Conservation (phyloP, 1,140 invertebrate genomes). For the Eriocheir sinensis region DNA sequence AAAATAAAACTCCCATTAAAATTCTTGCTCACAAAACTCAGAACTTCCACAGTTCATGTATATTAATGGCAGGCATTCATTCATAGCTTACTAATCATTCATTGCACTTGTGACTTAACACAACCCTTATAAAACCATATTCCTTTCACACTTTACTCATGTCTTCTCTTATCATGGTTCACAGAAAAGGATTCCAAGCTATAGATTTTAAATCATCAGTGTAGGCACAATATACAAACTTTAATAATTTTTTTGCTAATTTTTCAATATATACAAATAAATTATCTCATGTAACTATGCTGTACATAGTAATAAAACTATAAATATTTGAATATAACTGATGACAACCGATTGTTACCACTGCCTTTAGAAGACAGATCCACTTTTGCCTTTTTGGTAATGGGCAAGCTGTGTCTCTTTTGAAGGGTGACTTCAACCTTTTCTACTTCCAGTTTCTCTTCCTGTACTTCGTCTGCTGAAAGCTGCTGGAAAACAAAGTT, state of each 20-base stretch:
- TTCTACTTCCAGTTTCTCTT: constrained; percentile 17
- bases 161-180: not conserved
- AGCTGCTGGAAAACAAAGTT: constrained; percentile 78
- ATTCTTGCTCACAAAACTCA: no score
- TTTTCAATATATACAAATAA: not conserved
- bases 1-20: no score
- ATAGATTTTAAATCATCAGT: no score
- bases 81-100: no score
- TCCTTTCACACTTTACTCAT: no score
- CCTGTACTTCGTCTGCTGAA: constrained; percentile 72
- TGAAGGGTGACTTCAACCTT: constrained; percentile 41
- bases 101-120: no score
- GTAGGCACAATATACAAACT: no score
- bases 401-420: constrained; percentile 17
- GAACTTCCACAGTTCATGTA: no score
- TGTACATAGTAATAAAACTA: not conserved
- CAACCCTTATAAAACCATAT: no score
- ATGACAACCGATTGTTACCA: constrained; percentile 9
- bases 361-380: constrained; percentile 55
- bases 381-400: constrained; percentile 41
- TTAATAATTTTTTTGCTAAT: not conserved
- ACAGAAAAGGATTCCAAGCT: not conserved
- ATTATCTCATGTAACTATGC: not conserved
- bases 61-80: no score
- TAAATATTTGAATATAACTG: constrained; percentile 66